phyloP scores from a whole-genome alignment of 2,113 vertebrate genomes.

The Ceyx melanurus region DNA sequence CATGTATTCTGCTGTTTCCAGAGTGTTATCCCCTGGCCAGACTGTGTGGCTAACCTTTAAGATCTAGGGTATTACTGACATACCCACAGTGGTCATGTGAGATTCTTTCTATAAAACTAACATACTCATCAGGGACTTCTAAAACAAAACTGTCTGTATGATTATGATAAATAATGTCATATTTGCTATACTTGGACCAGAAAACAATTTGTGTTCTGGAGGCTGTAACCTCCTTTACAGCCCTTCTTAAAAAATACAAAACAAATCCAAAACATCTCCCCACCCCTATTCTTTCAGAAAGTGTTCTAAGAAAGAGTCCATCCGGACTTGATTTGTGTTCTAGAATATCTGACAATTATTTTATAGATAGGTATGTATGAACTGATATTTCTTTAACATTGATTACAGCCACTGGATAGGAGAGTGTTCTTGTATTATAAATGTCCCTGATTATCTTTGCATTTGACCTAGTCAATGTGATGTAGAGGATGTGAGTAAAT shows the following conservation, averaged over 20 bases:
- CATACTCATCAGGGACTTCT: background rate
- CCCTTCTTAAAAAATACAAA: background rate
- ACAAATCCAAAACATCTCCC: background rate
- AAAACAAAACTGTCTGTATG: fast-evolving
- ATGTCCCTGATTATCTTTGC: background rate
- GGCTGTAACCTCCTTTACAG: background rate
- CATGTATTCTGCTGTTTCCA: fast-evolving
- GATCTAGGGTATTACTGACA: background rate
- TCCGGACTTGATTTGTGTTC: background rate
- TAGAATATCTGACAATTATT: background rate
- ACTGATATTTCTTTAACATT: background rate
- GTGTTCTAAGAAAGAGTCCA: background rate
- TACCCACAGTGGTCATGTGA: fast-evolving
- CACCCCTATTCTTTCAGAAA: background rate
- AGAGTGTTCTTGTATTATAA: background rate
- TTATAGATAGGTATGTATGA: too few relatives aligned
- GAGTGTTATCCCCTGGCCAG: background rate
- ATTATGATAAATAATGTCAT: background rate
- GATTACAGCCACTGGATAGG: background rate
- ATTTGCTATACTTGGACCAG: background rate
- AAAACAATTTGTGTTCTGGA: background rate
- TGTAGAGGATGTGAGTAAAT: background rate
- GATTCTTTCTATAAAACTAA: background rate
- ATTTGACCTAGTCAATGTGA: background rate
- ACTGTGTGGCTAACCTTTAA: fast-evolving